phyloP scores from a whole-genome alignment of 2,888 invertebrate species.

The Erebia ligea region DNA sequence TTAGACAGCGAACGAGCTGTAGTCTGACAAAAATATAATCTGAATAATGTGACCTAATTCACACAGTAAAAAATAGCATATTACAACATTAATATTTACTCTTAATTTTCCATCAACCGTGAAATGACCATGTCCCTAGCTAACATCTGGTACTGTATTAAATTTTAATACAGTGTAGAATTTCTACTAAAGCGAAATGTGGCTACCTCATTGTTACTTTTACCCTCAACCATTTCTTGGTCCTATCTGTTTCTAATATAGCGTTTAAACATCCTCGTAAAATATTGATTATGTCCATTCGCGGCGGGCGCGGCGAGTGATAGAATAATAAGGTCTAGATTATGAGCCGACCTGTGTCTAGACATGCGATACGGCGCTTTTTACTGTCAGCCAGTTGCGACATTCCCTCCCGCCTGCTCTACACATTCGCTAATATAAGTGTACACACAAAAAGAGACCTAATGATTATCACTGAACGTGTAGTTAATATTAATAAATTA shows the following conservation, averaged over 20 bases:
- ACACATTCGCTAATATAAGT: not conserved
- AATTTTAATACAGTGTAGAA: not conserved
- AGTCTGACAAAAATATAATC: too few species aligned
- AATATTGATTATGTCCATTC: constrained; percentile 1
- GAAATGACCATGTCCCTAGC: not conserved
- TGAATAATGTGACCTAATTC: too few species aligned
- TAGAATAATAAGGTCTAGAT: constrained; percentile 9
- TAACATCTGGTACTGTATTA: too few species aligned
- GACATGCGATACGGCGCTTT: constrained; percentile 1
- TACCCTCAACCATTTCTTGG: not conserved
- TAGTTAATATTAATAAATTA: not conserved
- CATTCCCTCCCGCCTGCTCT: not conserved
- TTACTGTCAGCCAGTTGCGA: constrained; percentile 3
- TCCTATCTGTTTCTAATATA: not conserved
- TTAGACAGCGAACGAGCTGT: too few species aligned
- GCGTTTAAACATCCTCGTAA: not conserved
- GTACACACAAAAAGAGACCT: not conserved
- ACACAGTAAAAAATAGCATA: too few species aligned
- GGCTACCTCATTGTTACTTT: too few species aligned
- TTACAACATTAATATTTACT: not conserved
- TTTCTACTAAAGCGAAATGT: not conserved
- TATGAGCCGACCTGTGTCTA: not conserved
- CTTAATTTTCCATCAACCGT: not conserved
- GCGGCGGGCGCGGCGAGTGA: not conserved
- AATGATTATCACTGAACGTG: constrained; percentile 5